Conservation (phyloP, 1,140 invertebrate species). For the Philopotamus ludificatus region DNA sequence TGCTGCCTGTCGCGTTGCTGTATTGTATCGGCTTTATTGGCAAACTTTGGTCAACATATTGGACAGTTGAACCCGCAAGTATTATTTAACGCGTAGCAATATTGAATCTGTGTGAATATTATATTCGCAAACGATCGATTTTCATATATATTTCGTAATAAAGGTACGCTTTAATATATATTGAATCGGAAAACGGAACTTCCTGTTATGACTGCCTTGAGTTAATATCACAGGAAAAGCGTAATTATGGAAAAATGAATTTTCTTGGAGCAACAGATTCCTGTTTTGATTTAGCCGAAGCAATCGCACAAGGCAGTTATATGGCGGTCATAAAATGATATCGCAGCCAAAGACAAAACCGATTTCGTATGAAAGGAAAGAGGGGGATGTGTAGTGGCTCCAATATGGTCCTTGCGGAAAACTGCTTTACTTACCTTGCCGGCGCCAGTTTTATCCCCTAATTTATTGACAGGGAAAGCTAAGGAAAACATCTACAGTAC, state of each 20-base stretch:
- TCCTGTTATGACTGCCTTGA: too few relatives aligned
- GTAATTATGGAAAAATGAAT: too few relatives aligned
- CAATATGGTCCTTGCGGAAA: not conserved
- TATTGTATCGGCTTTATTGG: slow-evolving; percentile 41
- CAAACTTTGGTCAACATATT: slow-evolving; percentile 39
- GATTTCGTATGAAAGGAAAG: not conserved
- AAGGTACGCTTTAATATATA: too few relatives aligned
- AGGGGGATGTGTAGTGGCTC: not conserved
- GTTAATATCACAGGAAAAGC: too few relatives aligned
- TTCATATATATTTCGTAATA: too few relatives aligned
- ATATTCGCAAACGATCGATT: too few relatives aligned
- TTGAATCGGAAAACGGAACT: too few relatives aligned
- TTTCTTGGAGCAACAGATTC: too few relatives aligned
- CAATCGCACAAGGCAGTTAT: slow-evolving; percentile 33
- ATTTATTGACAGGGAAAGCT: slow-evolving; percentile 21
- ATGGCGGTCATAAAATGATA: slow-evolving; percentile 32
- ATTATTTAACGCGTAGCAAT: too few relatives aligned
- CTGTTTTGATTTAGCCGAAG: slow-evolving; percentile 38
- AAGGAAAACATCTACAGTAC: slow-evolving; percentile 2
- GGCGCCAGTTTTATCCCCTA: slow-evolving; percentile 13
- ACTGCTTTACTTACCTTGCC: slow-evolving; percentile 1
- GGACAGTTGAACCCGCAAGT: slow-evolving; percentile 20
- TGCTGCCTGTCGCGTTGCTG: slow-evolving; percentile 18
- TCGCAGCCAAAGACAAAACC: slow-evolving; percentile 25
- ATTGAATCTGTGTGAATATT: not conserved